phyloP scores from a whole-genome alignment of 2,888 invertebrate species.

The Eristalis tenax region DNA sequence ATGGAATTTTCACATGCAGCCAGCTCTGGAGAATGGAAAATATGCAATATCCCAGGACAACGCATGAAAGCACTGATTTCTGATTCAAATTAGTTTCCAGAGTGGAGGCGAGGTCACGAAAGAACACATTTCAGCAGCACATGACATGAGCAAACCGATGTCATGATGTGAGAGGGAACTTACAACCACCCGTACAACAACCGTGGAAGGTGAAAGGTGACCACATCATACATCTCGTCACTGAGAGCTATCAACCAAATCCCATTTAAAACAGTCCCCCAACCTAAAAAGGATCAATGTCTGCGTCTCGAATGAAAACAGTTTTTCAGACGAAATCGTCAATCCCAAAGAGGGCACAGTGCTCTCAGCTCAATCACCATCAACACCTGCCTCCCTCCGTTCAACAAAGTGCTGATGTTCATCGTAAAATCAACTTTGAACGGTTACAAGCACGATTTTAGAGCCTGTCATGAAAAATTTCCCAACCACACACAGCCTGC shows the following conservation, averaged over 20 bases:
- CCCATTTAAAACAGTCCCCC: no score
- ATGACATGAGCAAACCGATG: no score
- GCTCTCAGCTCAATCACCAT: not conserved
- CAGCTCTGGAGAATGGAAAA: not conserved
- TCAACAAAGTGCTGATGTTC: not conserved
- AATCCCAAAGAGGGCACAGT: not conserved
- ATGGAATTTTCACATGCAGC: not conserved
- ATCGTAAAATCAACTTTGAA: not conserved
- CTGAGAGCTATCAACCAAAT: not conserved
- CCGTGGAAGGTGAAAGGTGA: not conserved
- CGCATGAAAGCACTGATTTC: not conserved
- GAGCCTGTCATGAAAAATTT: not conserved
- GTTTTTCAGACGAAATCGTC: not conserved
- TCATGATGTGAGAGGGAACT: no score
- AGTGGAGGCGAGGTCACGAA: not conserved
- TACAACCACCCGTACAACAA: no score
- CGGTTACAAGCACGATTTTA: not conserved
- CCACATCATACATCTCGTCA: no score
- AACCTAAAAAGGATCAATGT: no score
- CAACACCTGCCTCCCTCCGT: not conserved
- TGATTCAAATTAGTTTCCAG: not conserved
- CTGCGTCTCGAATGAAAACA: not conserved
- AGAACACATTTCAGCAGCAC: not conserved
- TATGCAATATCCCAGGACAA: not conserved
- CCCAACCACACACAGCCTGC: not conserved